Evolutionary conservation across 30 jellyfish, hydroid and myxozoan species (phyloP).

Genomic region (Turritopsis dohrnii): DNA sequence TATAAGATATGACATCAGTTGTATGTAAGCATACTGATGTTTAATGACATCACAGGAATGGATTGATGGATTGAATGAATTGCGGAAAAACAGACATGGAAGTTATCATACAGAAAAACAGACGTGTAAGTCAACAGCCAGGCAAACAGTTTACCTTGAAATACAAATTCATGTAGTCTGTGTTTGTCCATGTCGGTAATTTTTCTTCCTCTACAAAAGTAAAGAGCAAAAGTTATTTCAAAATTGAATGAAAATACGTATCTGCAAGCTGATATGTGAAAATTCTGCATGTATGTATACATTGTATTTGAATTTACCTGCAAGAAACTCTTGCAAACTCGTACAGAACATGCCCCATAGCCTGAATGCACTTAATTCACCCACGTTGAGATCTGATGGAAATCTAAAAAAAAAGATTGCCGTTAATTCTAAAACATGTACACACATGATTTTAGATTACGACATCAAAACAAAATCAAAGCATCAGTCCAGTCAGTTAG

Average conservation of each 20-base stretch:
- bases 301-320: too few species aligned
- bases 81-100: neutral
- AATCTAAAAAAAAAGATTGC: slow-evolving; percentile 56
- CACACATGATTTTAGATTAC: too few species aligned
- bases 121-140: neutral
- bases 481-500: too few species aligned
- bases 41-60: too few species aligned
- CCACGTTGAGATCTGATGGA: slow-evolving; percentile 94
- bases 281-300: too few species aligned
- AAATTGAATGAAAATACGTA: neutral
- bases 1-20: too few species aligned
- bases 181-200: slow-evolving; percentile 52
- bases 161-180: slow-evolving; percentile 83
- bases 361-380: slow-evolving; percentile 77
- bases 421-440: too few species aligned
- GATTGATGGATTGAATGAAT: neutral
- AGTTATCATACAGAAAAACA: neutral
- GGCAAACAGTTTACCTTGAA: slow-evolving; percentile 47
- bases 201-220: slow-evolving; percentile 57
- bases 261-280: too few species aligned
- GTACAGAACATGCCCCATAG: slow-evolving; percentile 75
- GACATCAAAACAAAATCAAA: too few species aligned
- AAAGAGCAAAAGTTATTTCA: too few species aligned
- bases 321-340: slow-evolving; percentile 55
- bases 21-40: too few species aligned